phyloP scores from a whole-genome alignment of 53 echinoderm and acorn worm species.

The Pentamera pediparva region DNA sequence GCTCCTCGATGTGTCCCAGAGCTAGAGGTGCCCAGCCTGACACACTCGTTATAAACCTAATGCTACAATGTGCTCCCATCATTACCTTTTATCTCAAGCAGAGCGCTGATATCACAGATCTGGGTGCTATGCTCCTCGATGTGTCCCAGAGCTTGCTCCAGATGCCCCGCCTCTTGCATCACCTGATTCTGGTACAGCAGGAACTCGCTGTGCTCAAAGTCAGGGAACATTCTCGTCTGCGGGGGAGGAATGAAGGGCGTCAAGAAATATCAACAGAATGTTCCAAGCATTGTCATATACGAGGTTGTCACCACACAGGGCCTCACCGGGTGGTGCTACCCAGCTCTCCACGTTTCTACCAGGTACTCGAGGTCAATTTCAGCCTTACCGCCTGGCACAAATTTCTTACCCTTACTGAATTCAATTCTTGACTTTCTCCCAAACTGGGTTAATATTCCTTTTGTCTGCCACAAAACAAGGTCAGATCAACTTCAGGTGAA shows the following conservation, averaged over 20 bases:
- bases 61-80: no score
- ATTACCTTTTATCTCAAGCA: constrained; percentile 73
- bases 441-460: no score
- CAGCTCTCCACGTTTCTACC: background rate
- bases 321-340: background rate
- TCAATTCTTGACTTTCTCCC: no score
- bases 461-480: no score
- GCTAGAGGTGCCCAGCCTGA: constrained; percentile 50
- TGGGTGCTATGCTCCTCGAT: constrained; percentile 67
- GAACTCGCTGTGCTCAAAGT: constrained; percentile 94
- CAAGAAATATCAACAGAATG: no score
- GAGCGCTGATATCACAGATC: constrained; percentile 72
- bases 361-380: no score
- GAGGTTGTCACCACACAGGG: no score
- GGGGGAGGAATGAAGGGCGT: background rate
- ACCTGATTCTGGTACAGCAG: constrained; percentile 94
- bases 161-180: constrained; percentile 61
- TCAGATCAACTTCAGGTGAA: no score
- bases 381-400: no score
- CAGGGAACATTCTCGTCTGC: constrained; percentile 70
- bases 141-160: constrained; percentile 62
- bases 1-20: constrained; percentile 52
- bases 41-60: constrained; percentile 64
- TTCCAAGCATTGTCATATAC: no score
- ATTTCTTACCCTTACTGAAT: no score